Conservation (phyloP, 37 sponge, comb jelly and placozoan species). For the Aphrocallistes beatrix region DNA sequence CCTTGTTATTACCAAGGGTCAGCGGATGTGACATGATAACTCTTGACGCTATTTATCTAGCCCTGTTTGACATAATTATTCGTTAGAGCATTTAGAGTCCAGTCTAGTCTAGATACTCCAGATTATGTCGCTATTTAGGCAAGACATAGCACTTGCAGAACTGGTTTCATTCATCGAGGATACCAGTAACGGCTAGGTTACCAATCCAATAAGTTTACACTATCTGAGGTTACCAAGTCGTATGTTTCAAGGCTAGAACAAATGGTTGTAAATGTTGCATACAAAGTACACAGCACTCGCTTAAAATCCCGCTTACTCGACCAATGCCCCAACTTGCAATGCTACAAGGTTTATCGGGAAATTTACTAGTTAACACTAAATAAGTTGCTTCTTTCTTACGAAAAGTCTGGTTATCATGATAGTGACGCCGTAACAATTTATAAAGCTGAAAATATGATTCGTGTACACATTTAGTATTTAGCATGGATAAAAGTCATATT, state of each 20-base stretch:
- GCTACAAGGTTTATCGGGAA: background rate
- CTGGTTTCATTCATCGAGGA: background rate
- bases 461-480: background rate
- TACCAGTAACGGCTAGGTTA: background rate
- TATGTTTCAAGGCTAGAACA: background rate
- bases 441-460: background rate
- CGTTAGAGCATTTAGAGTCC: background rate
- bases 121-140: background rate
- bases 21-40: background rate
- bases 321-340: background rate
- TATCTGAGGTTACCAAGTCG: background rate
- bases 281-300: background rate
- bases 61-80: background rate
- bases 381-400: background rate
- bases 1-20: background rate
- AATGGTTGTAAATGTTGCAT: background rate
- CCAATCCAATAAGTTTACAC: background rate
- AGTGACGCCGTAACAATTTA: background rate
- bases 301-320: background rate
- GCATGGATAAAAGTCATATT: background rate
- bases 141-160: background rate
- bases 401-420: background rate
- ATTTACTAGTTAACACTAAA: background rate
- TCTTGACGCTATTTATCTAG: background rate
- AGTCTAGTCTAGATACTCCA: background rate